Conservation (phyloP, 2,888 invertebrate species). For the Drosophila putrida region DNA sequence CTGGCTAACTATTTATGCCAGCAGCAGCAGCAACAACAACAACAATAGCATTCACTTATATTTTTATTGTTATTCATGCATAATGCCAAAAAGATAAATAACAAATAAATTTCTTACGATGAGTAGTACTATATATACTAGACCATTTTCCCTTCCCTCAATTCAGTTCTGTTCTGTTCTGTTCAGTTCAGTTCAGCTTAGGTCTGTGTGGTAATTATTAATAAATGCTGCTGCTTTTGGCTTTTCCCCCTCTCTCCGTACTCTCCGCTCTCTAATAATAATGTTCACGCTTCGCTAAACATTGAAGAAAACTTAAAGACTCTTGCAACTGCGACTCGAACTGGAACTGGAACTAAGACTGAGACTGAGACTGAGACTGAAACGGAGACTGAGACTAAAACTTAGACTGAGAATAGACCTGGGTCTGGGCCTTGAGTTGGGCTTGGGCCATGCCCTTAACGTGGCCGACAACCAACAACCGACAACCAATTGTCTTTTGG, state of each 20-base stretch:
- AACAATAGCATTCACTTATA: slow-evolving; percentile 61
- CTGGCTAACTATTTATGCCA: slow-evolving; percentile 67
- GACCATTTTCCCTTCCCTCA: slow-evolving; percentile 4
- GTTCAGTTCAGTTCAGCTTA: slow-evolving; percentile 15
- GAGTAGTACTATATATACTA: slow-evolving; percentile 36
- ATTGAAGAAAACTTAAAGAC: slow-evolving; percentile 75
- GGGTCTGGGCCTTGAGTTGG: slow-evolving; percentile 31
- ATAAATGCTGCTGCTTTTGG: slow-evolving; percentile 68
- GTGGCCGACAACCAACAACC: slow-evolving; percentile 51
- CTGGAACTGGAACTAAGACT: slow-evolving; percentile 15
- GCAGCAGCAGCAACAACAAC: slow-evolving; percentile 15
- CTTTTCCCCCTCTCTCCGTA: slow-evolving; percentile 18
- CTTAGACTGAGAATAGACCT: slow-evolving; percentile 24
- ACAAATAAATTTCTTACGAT: slow-evolving; percentile 73
- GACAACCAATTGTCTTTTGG: slow-evolving; percentile 79
- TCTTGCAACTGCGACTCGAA: slow-evolving; percentile 43
- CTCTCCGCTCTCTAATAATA: slow-evolving; percentile 66
- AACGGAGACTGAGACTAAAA: slow-evolving; percentile 14
- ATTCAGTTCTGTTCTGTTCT: not conserved
- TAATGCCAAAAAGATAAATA: slow-evolving; percentile 79
- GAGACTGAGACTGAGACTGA: slow-evolving; percentile 15
- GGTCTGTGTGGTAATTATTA: slow-evolving; percentile 72
- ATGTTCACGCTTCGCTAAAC: slow-evolving; percentile 75
- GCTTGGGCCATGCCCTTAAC: slow-evolving; percentile 66
- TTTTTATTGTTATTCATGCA: slow-evolving; percentile 78